phyloP scores from a whole-genome alignment of 2,797 vertebrate species.

The Leucoraja ocellata region DNA sequence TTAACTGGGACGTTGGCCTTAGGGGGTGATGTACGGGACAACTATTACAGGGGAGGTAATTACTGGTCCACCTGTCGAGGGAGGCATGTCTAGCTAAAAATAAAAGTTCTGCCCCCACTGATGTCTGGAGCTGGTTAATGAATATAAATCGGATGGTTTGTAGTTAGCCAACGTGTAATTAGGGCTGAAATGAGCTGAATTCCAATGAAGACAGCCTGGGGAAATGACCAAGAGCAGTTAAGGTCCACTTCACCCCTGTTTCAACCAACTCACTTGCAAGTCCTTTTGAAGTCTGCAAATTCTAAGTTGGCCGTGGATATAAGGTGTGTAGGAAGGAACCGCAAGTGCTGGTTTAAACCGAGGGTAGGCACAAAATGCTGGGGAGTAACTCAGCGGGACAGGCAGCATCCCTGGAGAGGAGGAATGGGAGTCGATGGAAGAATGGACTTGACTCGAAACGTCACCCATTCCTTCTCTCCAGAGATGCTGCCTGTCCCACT shows the following conservation, averaged over 20 bases:
- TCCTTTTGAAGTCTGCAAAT: not conserved
- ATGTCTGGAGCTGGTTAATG: slow-evolving; percentile 69
- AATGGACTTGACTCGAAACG: no score
- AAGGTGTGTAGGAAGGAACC: no score
- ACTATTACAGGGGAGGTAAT: slow-evolving; percentile 68
- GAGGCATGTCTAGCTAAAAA: slow-evolving; percentile 61
- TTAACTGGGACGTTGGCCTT: slow-evolving; percentile 61
- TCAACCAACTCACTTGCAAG: not conserved
- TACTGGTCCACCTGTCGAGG: slow-evolving; percentile 60
- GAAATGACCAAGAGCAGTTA: slow-evolving; percentile 48
- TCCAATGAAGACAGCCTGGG: slow-evolving; percentile 63
- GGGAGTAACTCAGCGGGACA: no score
- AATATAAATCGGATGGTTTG: slow-evolving; percentile 78
- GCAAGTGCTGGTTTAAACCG: no score
- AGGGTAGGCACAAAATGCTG: no score
- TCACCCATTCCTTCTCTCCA: no score
- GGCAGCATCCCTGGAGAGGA: no score
- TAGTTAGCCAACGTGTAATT: slow-evolving; percentile 68
- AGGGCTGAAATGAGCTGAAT: slow-evolving; percentile 62
- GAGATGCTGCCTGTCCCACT: no score
- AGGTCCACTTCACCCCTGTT: not conserved
- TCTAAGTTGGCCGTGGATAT: not conserved
- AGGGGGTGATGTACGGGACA: slow-evolving; percentile 65
- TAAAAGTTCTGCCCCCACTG: slow-evolving; percentile 56
- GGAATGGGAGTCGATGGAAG: no score